Evolutionary conservation across 2,113 vertebrate genomes (phyloP).

Genomic region (Scomber japonicus): DNA sequence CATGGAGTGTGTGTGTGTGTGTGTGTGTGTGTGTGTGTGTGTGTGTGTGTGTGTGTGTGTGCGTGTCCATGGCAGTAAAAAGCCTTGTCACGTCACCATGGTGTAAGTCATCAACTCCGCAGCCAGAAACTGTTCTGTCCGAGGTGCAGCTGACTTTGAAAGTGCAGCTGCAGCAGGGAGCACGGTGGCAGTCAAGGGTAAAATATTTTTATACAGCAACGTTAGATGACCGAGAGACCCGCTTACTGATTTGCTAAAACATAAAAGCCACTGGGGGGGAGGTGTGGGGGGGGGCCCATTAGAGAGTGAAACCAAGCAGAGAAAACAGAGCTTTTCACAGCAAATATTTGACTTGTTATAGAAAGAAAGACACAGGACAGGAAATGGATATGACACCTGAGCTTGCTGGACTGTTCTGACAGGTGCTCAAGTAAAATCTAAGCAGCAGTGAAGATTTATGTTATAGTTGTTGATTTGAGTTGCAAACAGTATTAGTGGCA

Average conservation of each 20-base stretch:
- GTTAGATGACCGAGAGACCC: slow-evolving; percentile 11
- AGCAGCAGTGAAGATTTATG: background rate
- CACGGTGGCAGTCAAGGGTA: slow-evolving; percentile 9
- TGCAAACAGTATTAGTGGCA: background rate
- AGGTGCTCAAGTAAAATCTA: background rate
- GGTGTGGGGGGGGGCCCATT: no score
- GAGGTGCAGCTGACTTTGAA: slow-evolving; percentile 34
- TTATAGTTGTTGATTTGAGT: background rate
- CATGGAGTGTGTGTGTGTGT: background rate
- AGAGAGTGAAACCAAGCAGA: slow-evolving; percentile 8
- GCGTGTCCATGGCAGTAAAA: slow-evolving; percentile 6
- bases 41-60: no score
- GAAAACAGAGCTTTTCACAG: background rate
- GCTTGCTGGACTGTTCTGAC: background rate
- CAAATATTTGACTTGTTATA: background rate
- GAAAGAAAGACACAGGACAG: no score
- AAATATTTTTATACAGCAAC: slow-evolving; percentile 28
- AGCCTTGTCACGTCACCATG: slow-evolving; percentile 3
- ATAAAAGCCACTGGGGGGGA: slow-evolving; percentile 20
- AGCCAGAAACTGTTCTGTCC: background rate
- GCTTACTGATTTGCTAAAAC: background rate
- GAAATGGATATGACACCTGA: no score
- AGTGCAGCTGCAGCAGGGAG: slow-evolving; percentile 47
- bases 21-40: background rate
- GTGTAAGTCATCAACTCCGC: slow-evolving; percentile 1